A percentile compares a stretch with the other conserved stretches of the same genome.
Conservation (phyloP, 2,888 invertebrate genomes). For the Torymus texanus region DNA sequence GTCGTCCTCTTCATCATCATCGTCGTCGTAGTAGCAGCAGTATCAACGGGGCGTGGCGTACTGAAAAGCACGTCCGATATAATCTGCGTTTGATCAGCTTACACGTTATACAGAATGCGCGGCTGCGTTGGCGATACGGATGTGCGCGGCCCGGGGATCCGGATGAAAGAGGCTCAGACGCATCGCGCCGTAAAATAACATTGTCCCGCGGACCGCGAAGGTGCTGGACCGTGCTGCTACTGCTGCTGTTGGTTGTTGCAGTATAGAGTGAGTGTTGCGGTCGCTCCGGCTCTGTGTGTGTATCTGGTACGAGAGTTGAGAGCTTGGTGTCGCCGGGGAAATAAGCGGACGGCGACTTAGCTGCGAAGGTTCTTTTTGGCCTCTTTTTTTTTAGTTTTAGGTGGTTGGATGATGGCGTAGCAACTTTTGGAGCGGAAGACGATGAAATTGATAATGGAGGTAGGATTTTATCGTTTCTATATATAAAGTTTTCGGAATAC, state of each 20-base stretch:
- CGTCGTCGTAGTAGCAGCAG: neutral
- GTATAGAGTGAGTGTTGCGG: conserved; percentile 1
- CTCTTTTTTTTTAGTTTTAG: too few species aligned
- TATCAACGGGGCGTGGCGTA: conserved; percentile 43
- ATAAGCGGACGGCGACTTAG: too few species aligned
- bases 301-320: too few species aligned
- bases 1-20: neutral
- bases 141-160: conserved; percentile 64
- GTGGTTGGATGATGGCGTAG: too few species aligned
- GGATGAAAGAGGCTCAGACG: conserved; percentile 75
- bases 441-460: too few species aligned
- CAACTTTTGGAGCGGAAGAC: too few species aligned
- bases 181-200: conserved; percentile 75
- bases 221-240: conserved; percentile 56
- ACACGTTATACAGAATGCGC: conserved; percentile 69
- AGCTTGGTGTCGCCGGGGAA: too few species aligned
- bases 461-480: too few species aligned
- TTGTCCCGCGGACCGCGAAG: conserved; percentile 70
- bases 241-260: neutral
- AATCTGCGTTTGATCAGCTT: conserved; percentile 75
- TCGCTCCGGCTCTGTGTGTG: neutral
- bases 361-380: too few species aligned
- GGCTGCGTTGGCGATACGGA: conserved; percentile 49
- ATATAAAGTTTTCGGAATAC: too few species aligned
- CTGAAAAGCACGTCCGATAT: conserved; percentile 67